Evolutionary conservation across 2,888 invertebrate species (phyloP), one percentile per base, ranked within the genome.

Genomic region (Volucella bombylans): DNA sequence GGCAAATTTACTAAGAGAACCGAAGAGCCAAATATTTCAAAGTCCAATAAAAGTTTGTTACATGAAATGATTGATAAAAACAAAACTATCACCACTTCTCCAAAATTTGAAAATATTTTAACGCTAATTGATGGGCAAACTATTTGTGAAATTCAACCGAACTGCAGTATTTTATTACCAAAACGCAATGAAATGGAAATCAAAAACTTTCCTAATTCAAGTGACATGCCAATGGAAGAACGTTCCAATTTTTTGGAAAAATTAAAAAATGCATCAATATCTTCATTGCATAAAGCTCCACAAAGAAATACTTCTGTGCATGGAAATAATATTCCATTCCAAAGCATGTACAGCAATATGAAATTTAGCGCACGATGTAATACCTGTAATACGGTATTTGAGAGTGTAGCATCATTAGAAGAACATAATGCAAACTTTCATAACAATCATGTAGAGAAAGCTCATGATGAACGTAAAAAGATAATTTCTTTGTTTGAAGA

Each of bases 401-500:
- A 89, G 18, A 89, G 89, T 3, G 88, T 91, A 18, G 88, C 88
- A 50, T 89, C 89, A 14, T 82, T 91, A 31, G 91, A 91, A 83
- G 86, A 89, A 6, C 91, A 91, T 76, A 91, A 91, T 81, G 89
- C 88, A 3, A 86, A 86, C 62, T 88, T 89, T 41, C 91, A 91
- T 49, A 91, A 91, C 74, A 88, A 11, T 49, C 61, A 80, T 31
- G 73, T 86, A 1, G 43, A 86, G 4, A 89, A 88, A 52, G 88
- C 88, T 23, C 87, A 88, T 39, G 88, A 87, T 2, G 89, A 90
- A 73, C 88, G 89, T 55, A 88, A 90, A 73, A 89, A 89, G 38
- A 91, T 91, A 50, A 91, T 91, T 81, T 90, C 91, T 2, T 87
- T 91, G 6, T 91, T 91, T 52, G 91, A 91, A 86, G 89, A 90